Conservation (phyloP, 2,888 invertebrate species). For the Dorcus parallelipipedus region DNA sequence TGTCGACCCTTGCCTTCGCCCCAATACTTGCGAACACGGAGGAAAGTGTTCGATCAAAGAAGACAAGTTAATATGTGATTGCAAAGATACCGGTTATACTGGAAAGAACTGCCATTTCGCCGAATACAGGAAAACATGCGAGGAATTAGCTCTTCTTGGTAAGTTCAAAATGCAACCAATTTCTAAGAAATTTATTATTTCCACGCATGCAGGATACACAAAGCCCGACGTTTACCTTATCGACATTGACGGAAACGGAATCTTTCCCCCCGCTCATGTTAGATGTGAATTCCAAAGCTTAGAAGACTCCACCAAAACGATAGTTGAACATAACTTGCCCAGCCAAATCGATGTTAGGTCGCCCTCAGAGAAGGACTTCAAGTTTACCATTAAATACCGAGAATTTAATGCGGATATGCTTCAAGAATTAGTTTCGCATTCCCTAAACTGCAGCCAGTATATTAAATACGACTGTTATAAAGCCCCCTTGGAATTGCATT, state of each 20-base stretch:
- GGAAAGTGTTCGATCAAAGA: slow-evolving; percentile 88
- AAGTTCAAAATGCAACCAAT: slow-evolving; percentile 5
- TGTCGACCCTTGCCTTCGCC: slow-evolving; percentile 83
- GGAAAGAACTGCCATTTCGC: slow-evolving; percentile 95
- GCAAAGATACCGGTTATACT: slow-evolving; percentile 84
- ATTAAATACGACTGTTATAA: slow-evolving; percentile 88
- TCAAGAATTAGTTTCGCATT: slow-evolving; percentile 85
- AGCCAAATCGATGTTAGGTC: slow-evolving; percentile 87
- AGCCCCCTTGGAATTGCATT: slow-evolving; percentile 81
- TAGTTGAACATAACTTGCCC: slow-evolving; percentile 87
- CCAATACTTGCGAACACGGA: slow-evolving; percentile 89
- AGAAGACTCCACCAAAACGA: slow-evolving; percentile 80
- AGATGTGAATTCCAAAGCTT: slow-evolving; percentile 88
- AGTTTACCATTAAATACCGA: slow-evolving; percentile 80
- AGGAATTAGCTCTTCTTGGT: slow-evolving; percentile 81
- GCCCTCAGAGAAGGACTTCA: slow-evolving; percentile 74
- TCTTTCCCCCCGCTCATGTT: slow-evolving; percentile 87
- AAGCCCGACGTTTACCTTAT: slow-evolving; percentile 89
- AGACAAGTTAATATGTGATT: slow-evolving; percentile 84
- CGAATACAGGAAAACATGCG: slow-evolving; percentile 86
- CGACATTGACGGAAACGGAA: slow-evolving; percentile 91
- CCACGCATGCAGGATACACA: slow-evolving; percentile 59
- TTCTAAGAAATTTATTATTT: background rate
- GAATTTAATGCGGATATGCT: slow-evolving; percentile 90
- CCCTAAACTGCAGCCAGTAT: slow-evolving; percentile 83